Conservation (phyloP, 2,113 vertebrate genomes). For the Ariopsis seemanni region DNA sequence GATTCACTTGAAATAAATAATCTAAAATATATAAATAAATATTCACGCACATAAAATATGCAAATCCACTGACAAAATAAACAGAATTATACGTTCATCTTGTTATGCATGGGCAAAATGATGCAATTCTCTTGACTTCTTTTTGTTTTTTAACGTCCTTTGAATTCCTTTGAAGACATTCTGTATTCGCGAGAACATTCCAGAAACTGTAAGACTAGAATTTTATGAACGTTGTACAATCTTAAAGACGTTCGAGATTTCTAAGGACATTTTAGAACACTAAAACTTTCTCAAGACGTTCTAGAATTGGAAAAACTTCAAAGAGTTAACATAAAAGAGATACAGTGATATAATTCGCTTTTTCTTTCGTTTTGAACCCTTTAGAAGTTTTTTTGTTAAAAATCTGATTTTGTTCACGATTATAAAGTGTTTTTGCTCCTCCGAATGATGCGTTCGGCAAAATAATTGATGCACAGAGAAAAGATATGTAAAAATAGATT, state of each 20-base stretch:
- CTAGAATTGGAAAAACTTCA: neutral
- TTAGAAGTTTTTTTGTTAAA: too few species aligned
- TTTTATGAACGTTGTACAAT: neutral
- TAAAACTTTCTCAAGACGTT: too few species aligned
- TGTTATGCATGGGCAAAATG: neutral
- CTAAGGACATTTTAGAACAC: too few species aligned
- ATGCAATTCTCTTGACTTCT: too few species aligned
- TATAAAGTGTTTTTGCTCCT: too few species aligned
- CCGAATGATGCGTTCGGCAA: too few species aligned
- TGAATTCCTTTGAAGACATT: neutral
- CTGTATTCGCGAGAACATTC: too few species aligned
- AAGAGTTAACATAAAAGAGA: too few species aligned
- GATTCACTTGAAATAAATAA: neutral
- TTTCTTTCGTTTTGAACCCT: too few species aligned
- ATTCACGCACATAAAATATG: neutral
- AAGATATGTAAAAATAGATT: neutral
- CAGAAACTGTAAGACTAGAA: neutral
- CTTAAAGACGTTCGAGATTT: too few species aligned
- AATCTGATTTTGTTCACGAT: too few species aligned
- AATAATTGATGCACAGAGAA: too few species aligned
- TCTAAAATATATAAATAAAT: neutral
- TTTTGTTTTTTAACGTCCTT: neutral
- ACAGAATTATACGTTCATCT: neutral
- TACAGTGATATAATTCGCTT: neutral
- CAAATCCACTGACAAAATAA: neutral